Evolutionary conservation across 2,888 invertebrate genomes (phyloP).

Genomic region (Scotopteryx bipunctaria): DNA sequence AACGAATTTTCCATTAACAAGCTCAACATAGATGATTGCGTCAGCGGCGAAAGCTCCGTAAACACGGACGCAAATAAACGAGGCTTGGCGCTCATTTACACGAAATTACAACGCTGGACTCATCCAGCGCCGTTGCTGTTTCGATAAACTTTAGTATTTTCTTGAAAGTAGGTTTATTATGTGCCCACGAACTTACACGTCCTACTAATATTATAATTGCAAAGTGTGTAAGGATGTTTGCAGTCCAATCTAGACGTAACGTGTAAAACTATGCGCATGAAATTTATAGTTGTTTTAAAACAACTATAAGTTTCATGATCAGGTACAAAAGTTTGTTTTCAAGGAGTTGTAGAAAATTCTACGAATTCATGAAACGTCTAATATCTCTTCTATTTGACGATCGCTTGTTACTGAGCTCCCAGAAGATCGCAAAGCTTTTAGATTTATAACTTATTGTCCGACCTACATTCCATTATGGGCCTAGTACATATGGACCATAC

Average conservation of each 20-base stretch:
- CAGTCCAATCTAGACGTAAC: too few species aligned
- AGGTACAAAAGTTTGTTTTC: too few species aligned
- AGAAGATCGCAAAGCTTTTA: not conserved
- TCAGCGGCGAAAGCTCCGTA: slow-evolving; percentile 71
- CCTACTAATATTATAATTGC: not conserved
- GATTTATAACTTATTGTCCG: slow-evolving; percentile 29
- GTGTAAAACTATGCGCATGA: too few species aligned
- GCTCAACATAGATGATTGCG: slow-evolving; percentile 60
- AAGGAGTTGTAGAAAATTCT: too few species aligned
- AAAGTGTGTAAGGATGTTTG: not conserved
- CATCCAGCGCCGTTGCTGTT: slow-evolving; percentile 31
- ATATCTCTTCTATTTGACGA: not conserved
- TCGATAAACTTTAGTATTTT: slow-evolving; percentile 12
- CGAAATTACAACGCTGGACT: slow-evolving; percentile 44
- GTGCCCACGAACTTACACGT: not conserved
- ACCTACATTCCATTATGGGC: slow-evolving; percentile 55
- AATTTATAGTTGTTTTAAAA: too few species aligned
- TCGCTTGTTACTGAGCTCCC: not conserved
- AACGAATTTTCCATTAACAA: slow-evolving; percentile 23
- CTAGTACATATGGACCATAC: too few species aligned
- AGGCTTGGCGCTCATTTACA: slow-evolving; percentile 61
- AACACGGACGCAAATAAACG: slow-evolving; percentile 76
- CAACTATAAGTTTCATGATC: too few species aligned
- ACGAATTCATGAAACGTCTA: not conserved
- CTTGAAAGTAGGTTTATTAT: not conserved